Percentiles rank a stretch among this genome's conserved stretches.
phyloP scores from a whole-genome alignment of 2,888 invertebrate species.

The Clusia tigrina region DNA sequence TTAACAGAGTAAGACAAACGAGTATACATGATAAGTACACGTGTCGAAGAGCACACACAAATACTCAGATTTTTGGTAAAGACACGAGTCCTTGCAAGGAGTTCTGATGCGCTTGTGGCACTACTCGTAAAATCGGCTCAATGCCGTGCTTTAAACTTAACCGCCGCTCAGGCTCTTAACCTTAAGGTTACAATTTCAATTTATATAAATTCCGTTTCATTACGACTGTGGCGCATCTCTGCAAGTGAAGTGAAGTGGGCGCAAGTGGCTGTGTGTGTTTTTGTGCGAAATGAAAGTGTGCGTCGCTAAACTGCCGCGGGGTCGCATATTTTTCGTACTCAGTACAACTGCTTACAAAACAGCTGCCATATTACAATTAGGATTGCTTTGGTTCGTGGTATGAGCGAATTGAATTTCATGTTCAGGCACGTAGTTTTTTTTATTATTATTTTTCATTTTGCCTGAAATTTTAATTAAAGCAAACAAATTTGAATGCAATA shows the following conservation, averaged over 20 bases:
- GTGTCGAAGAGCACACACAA: too few species aligned
- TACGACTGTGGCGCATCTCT: too few species aligned
- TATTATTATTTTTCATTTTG: neutral
- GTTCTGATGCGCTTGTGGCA: too few species aligned
- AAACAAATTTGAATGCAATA: neutral
- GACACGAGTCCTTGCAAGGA: too few species aligned
- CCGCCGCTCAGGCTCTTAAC: slow-evolving; percentile 1
- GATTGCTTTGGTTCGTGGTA: neutral
- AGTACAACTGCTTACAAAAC: neutral
- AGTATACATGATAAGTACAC: too few species aligned
- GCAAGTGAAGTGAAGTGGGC: too few species aligned
- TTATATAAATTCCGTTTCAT: slow-evolving; percentile 1
- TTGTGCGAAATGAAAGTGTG: too few species aligned
- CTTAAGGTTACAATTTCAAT: slow-evolving; percentile 6
- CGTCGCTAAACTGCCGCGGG: neutral
- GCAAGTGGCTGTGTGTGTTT: too few species aligned
- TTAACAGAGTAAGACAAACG: too few species aligned
- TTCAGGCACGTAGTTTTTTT: neutral
- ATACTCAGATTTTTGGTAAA: too few species aligned
- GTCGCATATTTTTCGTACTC: neutral
- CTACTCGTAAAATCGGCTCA: too few species aligned
- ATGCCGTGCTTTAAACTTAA: neutral
- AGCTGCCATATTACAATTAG: neutral
- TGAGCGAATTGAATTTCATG: neutral
- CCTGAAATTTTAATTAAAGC: neutral